phyloP scores from a whole-genome alignment of 2,113 vertebrate species.

The Uria lomvia region DNA sequence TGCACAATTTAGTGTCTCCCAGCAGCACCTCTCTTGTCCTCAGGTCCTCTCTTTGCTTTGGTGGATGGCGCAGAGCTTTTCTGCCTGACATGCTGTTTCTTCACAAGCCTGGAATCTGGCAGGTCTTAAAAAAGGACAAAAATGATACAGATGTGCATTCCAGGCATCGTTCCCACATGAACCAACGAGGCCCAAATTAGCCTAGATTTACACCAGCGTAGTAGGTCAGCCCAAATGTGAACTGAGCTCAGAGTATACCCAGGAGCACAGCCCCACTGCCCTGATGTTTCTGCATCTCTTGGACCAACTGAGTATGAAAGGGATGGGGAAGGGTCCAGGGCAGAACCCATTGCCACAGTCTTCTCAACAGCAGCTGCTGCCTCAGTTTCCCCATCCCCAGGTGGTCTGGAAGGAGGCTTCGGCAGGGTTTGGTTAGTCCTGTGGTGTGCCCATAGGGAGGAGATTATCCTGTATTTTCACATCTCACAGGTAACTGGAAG shows the following conservation, averaged over 20 bases:
- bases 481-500: not conserved
- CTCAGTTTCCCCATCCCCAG: not conserved
- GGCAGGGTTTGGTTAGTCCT: not conserved
- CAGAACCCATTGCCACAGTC: rapidly evolving
- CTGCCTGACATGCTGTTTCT: not conserved
- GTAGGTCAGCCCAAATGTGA: not conserved
- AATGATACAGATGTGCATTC: constrained; percentile 35
- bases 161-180: constrained; percentile 14
- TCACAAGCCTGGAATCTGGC: not conserved
- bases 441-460: not conserved
- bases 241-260: not conserved
- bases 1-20: not conserved
- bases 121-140: not conserved
- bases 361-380: not conserved
- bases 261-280: not conserved
- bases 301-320: not conserved
- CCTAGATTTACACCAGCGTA: not conserved
- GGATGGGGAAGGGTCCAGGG: not conserved
- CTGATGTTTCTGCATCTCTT: rapidly evolving
- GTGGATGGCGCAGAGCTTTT: not conserved
- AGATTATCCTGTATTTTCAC: not conserved
- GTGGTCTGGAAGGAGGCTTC: not conserved
- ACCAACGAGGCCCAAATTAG: not conserved
- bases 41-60: not conserved
- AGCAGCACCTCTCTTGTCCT: not conserved